Percentiles rank a stretch among this genome's conserved stretches.
phyloP scores from a whole-genome alignment of 92 coral and sea anemone species.

The Bergia puertoricense region DNA sequence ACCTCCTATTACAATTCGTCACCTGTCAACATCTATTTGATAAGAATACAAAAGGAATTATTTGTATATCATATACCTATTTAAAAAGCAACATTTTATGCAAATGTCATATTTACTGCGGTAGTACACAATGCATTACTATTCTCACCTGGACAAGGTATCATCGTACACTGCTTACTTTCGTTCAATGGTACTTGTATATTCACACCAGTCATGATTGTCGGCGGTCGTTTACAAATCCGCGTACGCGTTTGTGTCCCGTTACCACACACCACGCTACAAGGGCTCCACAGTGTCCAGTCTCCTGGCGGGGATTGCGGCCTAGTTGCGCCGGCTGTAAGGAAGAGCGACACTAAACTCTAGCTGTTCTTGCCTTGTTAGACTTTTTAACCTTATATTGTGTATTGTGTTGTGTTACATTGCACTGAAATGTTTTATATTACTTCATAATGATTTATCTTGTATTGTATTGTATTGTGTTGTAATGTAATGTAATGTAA shows the following conservation, averaged over 20 bases:
- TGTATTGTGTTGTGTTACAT: not conserved
- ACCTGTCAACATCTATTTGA: no score
- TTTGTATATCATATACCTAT: no score
- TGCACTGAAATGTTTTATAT: no score
- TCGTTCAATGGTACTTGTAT: conserved; percentile 6
- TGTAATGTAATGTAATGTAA: no score
- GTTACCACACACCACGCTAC: conserved; percentile 7
- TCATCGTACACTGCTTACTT: not conserved
- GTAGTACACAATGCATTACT: no score
- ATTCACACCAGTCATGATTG: conserved; percentile 3
- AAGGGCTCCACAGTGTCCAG: conserved; percentile 11
- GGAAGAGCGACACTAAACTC: not conserved
- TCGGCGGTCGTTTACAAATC: conserved; percentile 6
- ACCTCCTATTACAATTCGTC: not conserved
- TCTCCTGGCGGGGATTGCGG: conserved; percentile 22
- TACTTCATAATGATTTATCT: no score
- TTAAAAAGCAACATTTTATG: no score
- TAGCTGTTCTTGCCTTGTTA: not conserved
- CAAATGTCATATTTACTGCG: no score
- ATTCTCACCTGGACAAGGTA: conserved; percentile 6
- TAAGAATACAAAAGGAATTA: no score
- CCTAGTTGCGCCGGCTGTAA: not conserved
- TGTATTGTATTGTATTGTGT: no score
- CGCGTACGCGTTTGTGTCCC: conserved; percentile 23
- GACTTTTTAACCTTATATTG: not conserved